phyloP scores from a whole-genome alignment of 2,888 invertebrate species.

The Sussaba pulchella region DNA sequence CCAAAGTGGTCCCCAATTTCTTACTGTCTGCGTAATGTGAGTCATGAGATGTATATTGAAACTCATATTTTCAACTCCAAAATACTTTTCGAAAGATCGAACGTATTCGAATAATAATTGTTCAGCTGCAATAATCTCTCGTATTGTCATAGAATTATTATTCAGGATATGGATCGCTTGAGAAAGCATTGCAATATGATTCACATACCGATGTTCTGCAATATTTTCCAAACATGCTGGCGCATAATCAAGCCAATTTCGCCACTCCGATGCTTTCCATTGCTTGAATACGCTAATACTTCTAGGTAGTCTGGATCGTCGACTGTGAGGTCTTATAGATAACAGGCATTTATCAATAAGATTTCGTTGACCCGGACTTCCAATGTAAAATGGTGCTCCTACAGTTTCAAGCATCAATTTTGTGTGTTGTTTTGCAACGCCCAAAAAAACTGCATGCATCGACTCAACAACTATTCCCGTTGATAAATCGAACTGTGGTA shows the following conservation, averaged over 20 bases:
- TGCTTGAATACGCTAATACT: neutral
- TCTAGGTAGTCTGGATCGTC: slow-evolving; percentile 18
- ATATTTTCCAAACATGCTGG: slow-evolving; percentile 28
- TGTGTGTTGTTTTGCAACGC: slow-evolving; percentile 38
- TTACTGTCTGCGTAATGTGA: slow-evolving; percentile 44
- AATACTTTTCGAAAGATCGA: slow-evolving; percentile 34
- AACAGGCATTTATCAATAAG: slow-evolving; percentile 13
- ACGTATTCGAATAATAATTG: slow-evolving; percentile 30
- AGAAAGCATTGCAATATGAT: slow-evolving; percentile 32
- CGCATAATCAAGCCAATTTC: slow-evolving; percentile 46
- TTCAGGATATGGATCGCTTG: slow-evolving; percentile 41
- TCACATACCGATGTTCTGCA: slow-evolving; percentile 19
- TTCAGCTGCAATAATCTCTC: slow-evolving; percentile 14
- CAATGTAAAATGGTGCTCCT: slow-evolving; percentile 21
- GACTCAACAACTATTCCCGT: slow-evolving; percentile 39
- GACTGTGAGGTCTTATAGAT: slow-evolving; percentile 2
- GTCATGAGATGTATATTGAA: slow-evolving; percentile 54
- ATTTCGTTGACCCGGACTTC: slow-evolving; percentile 22
- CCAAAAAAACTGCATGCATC: slow-evolving; percentile 44
- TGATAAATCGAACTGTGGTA: slow-evolving; percentile 34
- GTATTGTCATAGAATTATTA: slow-evolving; percentile 18
- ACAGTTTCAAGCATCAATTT: neutral
- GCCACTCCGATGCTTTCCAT: slow-evolving; percentile 61
- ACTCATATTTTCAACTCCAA: slow-evolving; percentile 47
- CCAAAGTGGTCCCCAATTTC: slow-evolving; percentile 55